These are phyloP conservation scores for Rallus limicola DNA, from an alignment of 2,113 vertebrate species.

Conservation along the genomic window DNA sequence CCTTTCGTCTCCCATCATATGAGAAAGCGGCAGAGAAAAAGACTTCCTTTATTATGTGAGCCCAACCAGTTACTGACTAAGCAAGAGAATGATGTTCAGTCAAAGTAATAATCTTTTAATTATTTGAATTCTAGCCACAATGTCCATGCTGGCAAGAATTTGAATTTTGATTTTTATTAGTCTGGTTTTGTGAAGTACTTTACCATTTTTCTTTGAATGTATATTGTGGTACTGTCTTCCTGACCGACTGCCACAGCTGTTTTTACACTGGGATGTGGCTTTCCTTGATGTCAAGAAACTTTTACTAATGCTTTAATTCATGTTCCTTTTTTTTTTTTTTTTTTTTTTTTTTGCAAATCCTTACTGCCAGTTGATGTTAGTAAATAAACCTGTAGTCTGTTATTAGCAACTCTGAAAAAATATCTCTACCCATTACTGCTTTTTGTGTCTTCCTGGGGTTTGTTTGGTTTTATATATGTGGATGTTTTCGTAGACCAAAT, in stretches of 20 bases:
- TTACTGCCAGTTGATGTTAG: not conserved
- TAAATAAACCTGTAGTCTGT: not conserved
- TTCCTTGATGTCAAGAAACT: not conserved
- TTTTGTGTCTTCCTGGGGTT: not conserved
- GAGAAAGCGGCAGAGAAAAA: constrained; percentile 34
- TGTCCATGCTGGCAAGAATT: not conserved
- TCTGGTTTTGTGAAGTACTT: not conserved
- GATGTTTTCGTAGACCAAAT: not conserved
- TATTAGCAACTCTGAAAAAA: not conserved
- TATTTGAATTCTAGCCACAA: constrained; percentile 19
- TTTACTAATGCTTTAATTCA: not conserved
- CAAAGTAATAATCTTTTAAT: constrained; percentile 46
- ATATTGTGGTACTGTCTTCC: not conserved
- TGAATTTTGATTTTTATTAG: constrained; percentile 13
- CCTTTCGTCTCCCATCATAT: not conserved
- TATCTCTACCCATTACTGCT: not conserved
- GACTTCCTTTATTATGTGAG: constrained; percentile 37
- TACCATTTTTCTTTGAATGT: not conserved
- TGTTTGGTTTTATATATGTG: not conserved
- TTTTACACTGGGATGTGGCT: not conserved
- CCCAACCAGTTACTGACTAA: constrained; percentile 27
- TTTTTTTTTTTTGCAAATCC: not conserved
- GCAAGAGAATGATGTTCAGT: not conserved
- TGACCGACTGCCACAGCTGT: not conserved
- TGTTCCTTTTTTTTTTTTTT: not conserved